Conservation (phyloP, 2,797 vertebrate species). For the Anabacerthia variegaticeps region DNA sequence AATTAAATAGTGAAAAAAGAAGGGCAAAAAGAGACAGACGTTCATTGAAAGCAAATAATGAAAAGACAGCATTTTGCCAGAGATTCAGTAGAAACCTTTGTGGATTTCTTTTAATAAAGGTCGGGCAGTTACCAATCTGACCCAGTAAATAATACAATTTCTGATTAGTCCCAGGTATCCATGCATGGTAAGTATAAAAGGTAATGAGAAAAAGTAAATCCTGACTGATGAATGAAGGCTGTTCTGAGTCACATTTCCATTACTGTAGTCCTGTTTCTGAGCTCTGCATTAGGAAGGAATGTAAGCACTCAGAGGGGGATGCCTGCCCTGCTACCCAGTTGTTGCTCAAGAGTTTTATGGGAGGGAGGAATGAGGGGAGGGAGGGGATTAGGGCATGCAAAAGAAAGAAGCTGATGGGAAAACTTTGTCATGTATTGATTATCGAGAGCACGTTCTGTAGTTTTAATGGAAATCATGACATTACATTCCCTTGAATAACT, state of each 20-base stretch:
- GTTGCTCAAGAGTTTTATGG: background rate
- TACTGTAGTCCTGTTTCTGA: background rate
- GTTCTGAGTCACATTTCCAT: background rate
- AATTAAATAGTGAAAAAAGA: constrained; percentile 44
- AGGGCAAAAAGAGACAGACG: background rate
- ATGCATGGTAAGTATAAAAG: background rate
- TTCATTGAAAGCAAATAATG: constrained; percentile 51
- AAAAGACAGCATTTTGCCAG: constrained; percentile 20
- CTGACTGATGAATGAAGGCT: background rate
- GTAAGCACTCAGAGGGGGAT: background rate
- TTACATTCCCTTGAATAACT: background rate
- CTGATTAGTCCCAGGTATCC: background rate
- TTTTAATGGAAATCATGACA: background rate
- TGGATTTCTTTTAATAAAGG: background rate
- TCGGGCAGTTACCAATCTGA: background rate
- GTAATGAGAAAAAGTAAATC: background rate
- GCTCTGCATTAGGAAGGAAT: background rate
- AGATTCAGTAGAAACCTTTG: background rate
- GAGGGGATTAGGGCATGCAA: background rate
- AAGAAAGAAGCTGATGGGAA: background rate
- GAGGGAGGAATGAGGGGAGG: background rate
- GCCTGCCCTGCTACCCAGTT: background rate
- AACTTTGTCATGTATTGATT: background rate
- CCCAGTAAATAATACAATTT: background rate
- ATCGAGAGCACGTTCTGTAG: background rate